These are phyloP conservation scores for Acanthis flammea DNA, from an alignment of 2,797 vertebrate species.

Conservation along the genomic window DNA sequence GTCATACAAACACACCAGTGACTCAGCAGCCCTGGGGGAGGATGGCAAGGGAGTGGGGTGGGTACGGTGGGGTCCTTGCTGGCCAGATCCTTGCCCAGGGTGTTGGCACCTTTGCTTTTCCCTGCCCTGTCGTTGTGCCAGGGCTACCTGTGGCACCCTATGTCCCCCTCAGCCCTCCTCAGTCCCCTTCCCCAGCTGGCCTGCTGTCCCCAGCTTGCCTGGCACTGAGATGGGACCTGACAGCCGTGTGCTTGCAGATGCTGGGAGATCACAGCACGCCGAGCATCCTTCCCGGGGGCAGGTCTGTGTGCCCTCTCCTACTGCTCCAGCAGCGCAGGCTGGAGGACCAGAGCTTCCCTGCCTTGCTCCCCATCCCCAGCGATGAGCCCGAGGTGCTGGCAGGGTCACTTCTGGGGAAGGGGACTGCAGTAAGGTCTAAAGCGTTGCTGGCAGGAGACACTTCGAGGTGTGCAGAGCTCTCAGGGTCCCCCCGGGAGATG, in stretches of 20 bases:
- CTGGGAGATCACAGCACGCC: neutral
- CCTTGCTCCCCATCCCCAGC: neutral
- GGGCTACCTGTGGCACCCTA: rapidly evolving
- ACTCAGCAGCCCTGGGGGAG: neutral
- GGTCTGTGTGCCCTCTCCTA: neutral
- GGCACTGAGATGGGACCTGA: neutral
- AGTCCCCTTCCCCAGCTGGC: neutral
- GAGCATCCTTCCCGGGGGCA: neutral
- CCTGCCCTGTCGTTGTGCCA: neutral
- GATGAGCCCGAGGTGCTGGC: neutral
- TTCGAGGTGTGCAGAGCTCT: neutral
- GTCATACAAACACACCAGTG: rapidly evolving
- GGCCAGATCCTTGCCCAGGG: neutral
- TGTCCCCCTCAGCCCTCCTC: neutral
- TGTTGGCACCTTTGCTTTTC: neutral
- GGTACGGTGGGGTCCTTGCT: rapidly evolving
- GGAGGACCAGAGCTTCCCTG: neutral
- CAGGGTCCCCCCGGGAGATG: neutral
- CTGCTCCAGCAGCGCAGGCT: neutral
- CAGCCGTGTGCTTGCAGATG: neutral
- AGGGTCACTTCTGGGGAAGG: too few relatives aligned
- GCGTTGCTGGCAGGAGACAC: too few relatives aligned
- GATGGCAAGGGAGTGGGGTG: neutral
- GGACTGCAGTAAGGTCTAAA: neutral
- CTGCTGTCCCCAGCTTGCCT: neutral